phyloP scores from a whole-genome alignment of 2,888 invertebrate genomes.

The Busseola fusca region DNA sequence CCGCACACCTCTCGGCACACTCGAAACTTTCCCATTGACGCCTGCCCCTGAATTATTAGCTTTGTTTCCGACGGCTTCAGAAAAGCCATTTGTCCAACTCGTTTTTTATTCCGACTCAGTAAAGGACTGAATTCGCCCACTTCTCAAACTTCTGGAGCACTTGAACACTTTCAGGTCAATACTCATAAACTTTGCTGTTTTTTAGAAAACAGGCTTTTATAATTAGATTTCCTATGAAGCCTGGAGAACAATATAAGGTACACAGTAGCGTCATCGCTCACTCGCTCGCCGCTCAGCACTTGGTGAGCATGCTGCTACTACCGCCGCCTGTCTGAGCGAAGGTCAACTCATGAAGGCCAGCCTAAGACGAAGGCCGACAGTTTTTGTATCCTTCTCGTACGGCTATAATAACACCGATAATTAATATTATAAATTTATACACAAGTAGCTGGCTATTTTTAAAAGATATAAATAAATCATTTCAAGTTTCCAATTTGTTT shows the following conservation, averaged over 20 bases:
- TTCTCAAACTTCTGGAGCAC: not conserved
- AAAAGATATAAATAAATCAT: not conserved
- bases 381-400: constrained; percentile 35
- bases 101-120: constrained; percentile 8
- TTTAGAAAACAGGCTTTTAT: not conserved
- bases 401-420: not conserved
- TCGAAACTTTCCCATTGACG: not conserved
- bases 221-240: constrained; percentile 7
- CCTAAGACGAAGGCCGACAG: constrained; percentile 16
- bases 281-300: not conserved
- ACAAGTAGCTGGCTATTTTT: not conserved
- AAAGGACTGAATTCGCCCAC: not conserved
- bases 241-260: constrained; percentile 8
- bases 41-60: constrained; percentile 7
- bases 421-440: not conserved
- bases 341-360: constrained; percentile 40
- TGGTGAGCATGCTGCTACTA: not conserved
- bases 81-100: constrained; percentile 19
- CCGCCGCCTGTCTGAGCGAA: constrained; percentile 14
- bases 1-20: not conserved
- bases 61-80: not conserved
- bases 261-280: not conserved
- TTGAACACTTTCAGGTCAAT: constrained; percentile 6
- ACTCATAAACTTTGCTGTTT: not conserved
- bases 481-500: not conserved